Conservation (phyloP, 2,797 vertebrate genomes). For the Liparis tanakae region DNA sequence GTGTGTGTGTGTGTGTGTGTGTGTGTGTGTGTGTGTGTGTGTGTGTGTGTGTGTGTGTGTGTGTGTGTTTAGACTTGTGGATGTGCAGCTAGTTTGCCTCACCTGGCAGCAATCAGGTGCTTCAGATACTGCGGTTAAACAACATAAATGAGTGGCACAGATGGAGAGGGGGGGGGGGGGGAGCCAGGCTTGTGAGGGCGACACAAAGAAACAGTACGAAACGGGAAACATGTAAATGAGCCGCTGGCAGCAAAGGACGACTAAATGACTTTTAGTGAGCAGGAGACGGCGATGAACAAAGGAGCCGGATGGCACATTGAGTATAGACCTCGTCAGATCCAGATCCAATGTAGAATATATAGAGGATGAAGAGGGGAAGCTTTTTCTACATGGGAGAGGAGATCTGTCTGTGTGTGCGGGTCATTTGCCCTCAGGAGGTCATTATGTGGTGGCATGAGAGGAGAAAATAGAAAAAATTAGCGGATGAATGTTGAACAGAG, state of each 20-base stretch:
- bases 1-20: slow-evolving; percentile 2
- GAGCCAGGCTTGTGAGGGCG: slow-evolving; percentile 54
- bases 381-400: not conserved
- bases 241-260: slow-evolving; percentile 46
- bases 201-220: slow-evolving; percentile 60
- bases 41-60: slow-evolving; percentile 6
- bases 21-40: not conserved
- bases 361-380: not conserved
- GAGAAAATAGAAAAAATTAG: not conserved
- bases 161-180: slow-evolving; percentile 69
- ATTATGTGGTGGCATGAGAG: slow-evolving; percentile 29
- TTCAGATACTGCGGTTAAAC: slow-evolving; percentile 57
- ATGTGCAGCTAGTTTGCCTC: slow-evolving; percentile 35
- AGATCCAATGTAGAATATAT: not conserved
- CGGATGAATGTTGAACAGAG: not conserved
- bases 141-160: slow-evolving; percentile 69
- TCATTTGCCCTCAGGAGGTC: slow-evolving; percentile 28
- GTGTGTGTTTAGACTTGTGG: not conserved
- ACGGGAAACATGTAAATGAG: slow-evolving; percentile 44
- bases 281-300: slow-evolving; percentile 37
- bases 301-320: slow-evolving; percentile 18
- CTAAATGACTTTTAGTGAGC: slow-evolving; percentile 49
- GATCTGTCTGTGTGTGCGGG: slow-evolving; percentile 28
- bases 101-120: slow-evolving; percentile 73
- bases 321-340: not conserved